Percentiles rank a stretch among this genome's conserved stretches.
phyloP scores from a whole-genome alignment of 2,113 vertebrate genomes.

The Neodon shergylaensis region DNA sequence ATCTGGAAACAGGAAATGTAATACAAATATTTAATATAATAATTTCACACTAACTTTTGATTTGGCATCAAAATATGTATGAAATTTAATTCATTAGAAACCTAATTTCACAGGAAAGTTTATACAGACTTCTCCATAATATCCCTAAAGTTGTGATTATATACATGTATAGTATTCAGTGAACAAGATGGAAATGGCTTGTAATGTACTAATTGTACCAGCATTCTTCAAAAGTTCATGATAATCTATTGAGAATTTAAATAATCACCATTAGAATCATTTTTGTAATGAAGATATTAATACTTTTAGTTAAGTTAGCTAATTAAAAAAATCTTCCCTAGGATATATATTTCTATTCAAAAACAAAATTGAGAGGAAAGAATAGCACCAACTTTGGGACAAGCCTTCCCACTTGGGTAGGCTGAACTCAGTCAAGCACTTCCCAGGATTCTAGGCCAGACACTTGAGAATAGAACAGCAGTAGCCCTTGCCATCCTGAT shows the following conservation, averaged over 20 bases:
- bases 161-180: neutral
- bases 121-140: neutral
- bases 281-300: neutral
- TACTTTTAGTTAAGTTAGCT: neutral
- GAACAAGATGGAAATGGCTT: neutral
- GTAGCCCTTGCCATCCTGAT: accelerated
- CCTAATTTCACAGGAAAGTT: neutral
- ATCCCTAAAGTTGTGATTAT: neutral
- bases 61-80: neutral
- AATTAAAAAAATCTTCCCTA: neutral
- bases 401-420: neutral
- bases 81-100: neutral
- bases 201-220: neutral
- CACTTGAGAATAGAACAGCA: neutral
- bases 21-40: neutral
- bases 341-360: neutral
- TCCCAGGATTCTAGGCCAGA: neutral
- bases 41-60: neutral
- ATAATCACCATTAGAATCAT: neutral
- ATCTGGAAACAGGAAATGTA: neutral
- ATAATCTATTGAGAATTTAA: neutral
- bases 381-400: neutral
- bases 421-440: neutral
- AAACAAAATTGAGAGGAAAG: neutral
- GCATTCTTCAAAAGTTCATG: neutral